phyloP scores from a whole-genome alignment of 2,113 vertebrate species.

The Trogon surrucura region DNA sequence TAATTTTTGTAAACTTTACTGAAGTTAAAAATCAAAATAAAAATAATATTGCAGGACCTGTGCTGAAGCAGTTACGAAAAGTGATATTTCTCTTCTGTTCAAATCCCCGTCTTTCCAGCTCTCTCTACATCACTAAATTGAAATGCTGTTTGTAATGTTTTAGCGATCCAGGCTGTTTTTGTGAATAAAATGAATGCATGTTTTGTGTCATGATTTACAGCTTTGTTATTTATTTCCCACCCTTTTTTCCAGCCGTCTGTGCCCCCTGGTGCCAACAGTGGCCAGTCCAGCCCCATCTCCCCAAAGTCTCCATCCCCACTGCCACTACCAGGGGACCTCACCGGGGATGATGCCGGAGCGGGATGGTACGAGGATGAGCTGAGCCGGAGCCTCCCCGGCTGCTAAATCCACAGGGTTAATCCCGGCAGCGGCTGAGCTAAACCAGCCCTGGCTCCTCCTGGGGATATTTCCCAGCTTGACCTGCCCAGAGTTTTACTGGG shows the following conservation, averaged over 20 bases:
- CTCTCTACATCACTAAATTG: conserved; percentile 90
- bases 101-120: conserved; percentile 60
- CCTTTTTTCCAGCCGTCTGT: conserved; percentile 43
- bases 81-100: conserved; percentile 69
- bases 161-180: conserved; percentile 98
- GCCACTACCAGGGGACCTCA: neutral
- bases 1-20: conserved; percentile 70
- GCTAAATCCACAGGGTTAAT: neutral
- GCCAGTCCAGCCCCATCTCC: neutral
- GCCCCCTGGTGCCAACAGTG: rapidly evolving
- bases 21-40: conserved; percentile 63
- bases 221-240: conserved; percentile 84
- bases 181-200: conserved; percentile 99
- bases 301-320: rapidly evolving
- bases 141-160: conserved; percentile 99
- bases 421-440: neutral
- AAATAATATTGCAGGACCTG: conserved; percentile 62
- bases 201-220: conserved; percentile 92
- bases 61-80: conserved; percentile 66
- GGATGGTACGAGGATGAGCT: neutral
- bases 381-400: neutral
- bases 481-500: neutral
- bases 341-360: rapidly evolving
- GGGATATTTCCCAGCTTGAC: neutral
- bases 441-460: neutral